Evolutionary conservation across 2,797 vertebrate species (phyloP).

Genomic region (Myotis pilosus): DNA sequence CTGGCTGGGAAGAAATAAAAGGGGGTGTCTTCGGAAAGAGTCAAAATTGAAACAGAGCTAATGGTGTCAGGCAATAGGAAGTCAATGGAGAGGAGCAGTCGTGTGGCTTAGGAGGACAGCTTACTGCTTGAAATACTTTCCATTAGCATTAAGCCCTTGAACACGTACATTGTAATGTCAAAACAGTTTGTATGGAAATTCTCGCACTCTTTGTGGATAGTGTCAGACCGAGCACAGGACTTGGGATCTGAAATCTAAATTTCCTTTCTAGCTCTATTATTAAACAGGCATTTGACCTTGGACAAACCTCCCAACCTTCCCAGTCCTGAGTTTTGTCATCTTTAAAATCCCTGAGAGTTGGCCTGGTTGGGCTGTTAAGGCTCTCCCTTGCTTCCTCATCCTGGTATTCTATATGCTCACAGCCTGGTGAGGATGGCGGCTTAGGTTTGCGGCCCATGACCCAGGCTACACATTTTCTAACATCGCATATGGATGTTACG

Average conservation of each 20-base stretch:
- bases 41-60: neutral
- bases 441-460: neutral
- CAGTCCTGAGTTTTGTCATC: neutral
- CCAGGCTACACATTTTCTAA: neutral
- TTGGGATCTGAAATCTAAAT: neutral
- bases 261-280: neutral
- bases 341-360: neutral
- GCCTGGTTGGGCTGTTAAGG: neutral
- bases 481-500: neutral
- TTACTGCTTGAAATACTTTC: neutral
- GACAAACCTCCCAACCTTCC: neutral
- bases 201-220: neutral
- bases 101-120: neutral
- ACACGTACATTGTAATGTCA: neutral
- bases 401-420: neutral
- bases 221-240: neutral
- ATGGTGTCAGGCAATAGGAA: neutral
- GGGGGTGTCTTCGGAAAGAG: neutral
- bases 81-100: neutral
- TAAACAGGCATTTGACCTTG: neutral
- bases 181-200: neutral
- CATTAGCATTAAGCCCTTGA: constrained; percentile 27
- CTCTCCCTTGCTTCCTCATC: neutral
- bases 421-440: neutral
- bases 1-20: neutral